A percentile compares a stretch with the other conserved stretches of the same genome.
phyloP scores from a whole-genome alignment of 1,140 invertebrate genomes.

The Scaptomyza pallida region DNA sequence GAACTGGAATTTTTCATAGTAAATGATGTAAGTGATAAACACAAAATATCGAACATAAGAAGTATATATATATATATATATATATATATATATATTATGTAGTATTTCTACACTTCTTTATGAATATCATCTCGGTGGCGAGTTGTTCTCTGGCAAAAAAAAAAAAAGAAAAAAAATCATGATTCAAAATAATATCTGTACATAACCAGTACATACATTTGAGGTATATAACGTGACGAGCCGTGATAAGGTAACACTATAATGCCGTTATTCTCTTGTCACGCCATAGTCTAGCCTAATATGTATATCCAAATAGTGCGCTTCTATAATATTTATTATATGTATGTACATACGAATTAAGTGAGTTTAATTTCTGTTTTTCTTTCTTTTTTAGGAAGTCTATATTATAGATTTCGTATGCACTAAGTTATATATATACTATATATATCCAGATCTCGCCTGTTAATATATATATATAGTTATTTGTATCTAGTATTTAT shows the following conservation, averaged over 20 bases:
- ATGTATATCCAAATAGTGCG: constrained; percentile 30
- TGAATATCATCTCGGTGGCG: constrained; percentile 77
- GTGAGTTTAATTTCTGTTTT: no score
- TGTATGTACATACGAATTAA: constrained; percentile 40
- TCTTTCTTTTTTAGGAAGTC: constrained; percentile 38
- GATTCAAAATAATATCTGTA: constrained; percentile 45
- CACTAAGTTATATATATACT: not conserved
- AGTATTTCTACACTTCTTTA: constrained; percentile 53
- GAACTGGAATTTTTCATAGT: constrained; percentile 56
- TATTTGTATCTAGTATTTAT: constrained; percentile 17
- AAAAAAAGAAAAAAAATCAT: constrained; percentile 17
- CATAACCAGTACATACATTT: constrained; percentile 40
- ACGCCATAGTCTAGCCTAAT: constrained; percentile 40
- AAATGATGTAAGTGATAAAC: constrained; percentile 48
- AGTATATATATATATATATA: constrained; percentile 17
- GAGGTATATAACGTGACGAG: constrained; percentile 52
- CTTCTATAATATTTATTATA: constrained; percentile 34
- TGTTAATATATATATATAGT: no score
- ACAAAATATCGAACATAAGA: constrained; percentile 52
- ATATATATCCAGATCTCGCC: constrained; percentile 14
- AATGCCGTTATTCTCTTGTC: constrained; percentile 2
- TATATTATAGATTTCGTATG: not conserved
- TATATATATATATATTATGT: constrained; percentile 26
- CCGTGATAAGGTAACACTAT: constrained; percentile 42
- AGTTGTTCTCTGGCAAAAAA: constrained; percentile 71